Evolutionary conservation across 2,113 vertebrate species (phyloP), one percentile per base, ranked within the genome.

Genomic region (Hucho hucho): DNA sequence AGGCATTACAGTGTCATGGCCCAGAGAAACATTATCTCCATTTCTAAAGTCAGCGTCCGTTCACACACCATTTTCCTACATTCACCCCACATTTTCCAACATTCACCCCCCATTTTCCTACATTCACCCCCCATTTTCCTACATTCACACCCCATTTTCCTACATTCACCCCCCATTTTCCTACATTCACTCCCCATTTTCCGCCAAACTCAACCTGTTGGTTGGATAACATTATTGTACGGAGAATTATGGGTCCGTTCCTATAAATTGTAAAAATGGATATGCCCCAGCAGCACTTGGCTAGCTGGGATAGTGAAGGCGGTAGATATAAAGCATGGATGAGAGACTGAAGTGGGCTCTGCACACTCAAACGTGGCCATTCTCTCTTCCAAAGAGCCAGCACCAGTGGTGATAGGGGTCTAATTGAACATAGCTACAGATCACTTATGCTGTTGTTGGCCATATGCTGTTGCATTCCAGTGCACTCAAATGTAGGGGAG

Each of bases 371-470:
- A 64, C 25, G 61, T 28, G 64, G 25, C 12, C 25, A 14, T 4
- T 16, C 64, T 65, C 64, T 28, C 14, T 28, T 65, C 24, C 64
- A 25, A 12, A 65, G 64, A 65, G 6, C 20, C 16, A 59, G 20
- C 6, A n/a, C 18, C 20, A 59, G 58, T 61, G 58, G 58, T 29
- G 28, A 32, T 20, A 32, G 16, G 7, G 28, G 16, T 28, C 65
- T 67, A 67, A 32, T 67, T 67, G 65, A 67, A 67, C 28, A 20
- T 26, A 65, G 64, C 64, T 28, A 16, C 65, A 67, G 29, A 67
- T 67, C 65, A 67, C 65, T 67, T 67, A 67, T 67, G 28, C 29
- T 67, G 65, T 67, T 16, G 18, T 37, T 20, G 65, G 65, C 65
- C 29, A 43, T 37, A 67, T 67, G 65, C 65, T 43, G 65, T 37